Percentiles rank a stretch among this genome's conserved stretches.
Evolutionary conservation across 2,888 invertebrate species (phyloP).

Genomic region (Drosophila putrida): DNA sequence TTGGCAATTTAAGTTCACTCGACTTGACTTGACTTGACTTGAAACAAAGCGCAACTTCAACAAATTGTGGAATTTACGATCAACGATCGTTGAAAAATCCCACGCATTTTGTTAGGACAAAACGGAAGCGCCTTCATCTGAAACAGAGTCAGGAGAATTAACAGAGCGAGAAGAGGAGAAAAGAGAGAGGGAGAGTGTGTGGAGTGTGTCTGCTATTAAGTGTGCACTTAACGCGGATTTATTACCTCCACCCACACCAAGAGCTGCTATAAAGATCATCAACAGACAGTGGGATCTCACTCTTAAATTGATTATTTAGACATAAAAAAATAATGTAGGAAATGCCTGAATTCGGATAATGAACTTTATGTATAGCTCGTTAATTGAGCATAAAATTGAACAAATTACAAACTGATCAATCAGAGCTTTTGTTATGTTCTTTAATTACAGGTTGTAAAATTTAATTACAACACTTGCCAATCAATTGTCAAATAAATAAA

Average conservation of each 20-base stretch:
- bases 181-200: background rate
- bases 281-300: constrained; percentile 5
- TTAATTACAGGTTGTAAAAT: background rate
- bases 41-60: constrained; percentile 55
- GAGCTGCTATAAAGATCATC: constrained; percentile 47
- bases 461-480: no score
- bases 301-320: constrained; percentile 33
- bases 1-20: constrained; percentile 56
- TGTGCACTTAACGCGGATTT: constrained; percentile 82
- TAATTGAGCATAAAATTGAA: constrained; percentile 8
- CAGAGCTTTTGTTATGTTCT: background rate
- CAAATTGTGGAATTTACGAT: constrained; percentile 79
- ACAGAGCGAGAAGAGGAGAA: background rate
- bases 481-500: no score
- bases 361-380: background rate
- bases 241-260: constrained; percentile 77
- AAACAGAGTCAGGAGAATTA: background rate
- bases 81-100: constrained; percentile 49
- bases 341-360: background rate
- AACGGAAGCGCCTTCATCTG: constrained; percentile 61
- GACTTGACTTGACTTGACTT: constrained; percentile 22
- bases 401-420: background rate
- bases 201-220: constrained; percentile 58
- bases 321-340: constrained; percentile 16
- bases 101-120: constrained; percentile 73